Evolutionary conservation across 2,113 vertebrate species (phyloP), one percentile per base, ranked within the genome.

Genomic region (Gymnocephalus cernua): DNA sequence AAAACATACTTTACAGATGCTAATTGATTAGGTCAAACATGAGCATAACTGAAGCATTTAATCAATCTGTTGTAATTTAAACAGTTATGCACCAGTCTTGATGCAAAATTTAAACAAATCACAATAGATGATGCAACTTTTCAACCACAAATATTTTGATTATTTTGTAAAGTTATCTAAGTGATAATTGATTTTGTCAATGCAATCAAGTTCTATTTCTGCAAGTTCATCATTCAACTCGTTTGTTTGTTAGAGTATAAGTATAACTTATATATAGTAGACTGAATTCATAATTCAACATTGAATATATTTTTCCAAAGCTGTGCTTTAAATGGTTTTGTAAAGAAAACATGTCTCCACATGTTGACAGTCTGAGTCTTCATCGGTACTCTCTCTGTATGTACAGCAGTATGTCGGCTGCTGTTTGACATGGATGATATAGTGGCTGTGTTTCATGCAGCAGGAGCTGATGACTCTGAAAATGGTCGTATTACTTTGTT

Each of bases 401-500:
- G 29, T 45, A 45, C 41, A 51, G 65, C 61, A 56, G 68, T 2
- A 15, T 4, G 50, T 41, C 35, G 14, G 41, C 75, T 19, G 72
- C 66, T 48, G 56, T 13, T 59, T 75, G 67, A 45, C 79, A 25
- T 69, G 41, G n/a, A 8, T 80, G 84, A 86, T 64, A 64, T 0
- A 29, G 63, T 3, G 51, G 14, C 13, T 50, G 71, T 0, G 77
- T 23, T 18, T 80, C 66, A 53, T 7, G 32, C 80, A 77, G 71
- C 82, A 6, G 0, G 51, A 61, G 80, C 68, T 35, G 0, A 48
- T 35, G 74, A 69, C 74, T 84, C 59, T 18, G 7, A 56, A 64
- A 35, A 45, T 41, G 67, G 47, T 87, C 88, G 15, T 16, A 44
- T 81, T 77, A 81, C 82, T 79, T 69, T 79, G 77, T 77, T 74